Evolutionary conservation across 2,888 invertebrate species (phyloP), one percentile per base, ranked within the genome.

Genomic region (Orchesellides sinensis): DNA sequence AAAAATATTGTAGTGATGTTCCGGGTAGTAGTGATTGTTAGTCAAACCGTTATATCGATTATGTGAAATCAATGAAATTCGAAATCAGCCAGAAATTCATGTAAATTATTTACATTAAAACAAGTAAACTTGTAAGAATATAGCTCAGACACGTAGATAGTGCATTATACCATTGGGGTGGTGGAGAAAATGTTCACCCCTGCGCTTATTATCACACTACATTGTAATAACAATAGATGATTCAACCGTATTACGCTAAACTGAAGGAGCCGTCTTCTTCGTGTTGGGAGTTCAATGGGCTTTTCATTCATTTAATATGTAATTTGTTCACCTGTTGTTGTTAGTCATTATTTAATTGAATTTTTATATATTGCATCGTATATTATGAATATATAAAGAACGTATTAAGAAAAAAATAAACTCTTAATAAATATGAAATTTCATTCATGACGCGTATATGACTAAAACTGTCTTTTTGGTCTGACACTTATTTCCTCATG

Each of bases 291-390:
- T 82, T 82, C 82, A 81, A 82, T 75, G 74, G 82, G 82, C 82
- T 82, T 82, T 82, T 82, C 82, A 78, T 82, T 82, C 82, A 69
- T 82, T 78, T 81, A 75, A 82, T 75, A 82, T 82, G 75, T 82
- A 82, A 74, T 82, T 82, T 82, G 82, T 82, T 82, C 82, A 82
- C 82, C 82, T 82, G 82, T 82, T 82, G 82, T 82, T 82, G 75
- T 82, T 82, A 82, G 82, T 82, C 82, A 82, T 82, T 82, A 82
- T 82, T 82, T 82, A 82, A 82, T 69, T 82, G 75, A 82, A 82
- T 75, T 82, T 82, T 82, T 82, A 82, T 82, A 82, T 82, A 82
- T 82, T 82, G 82, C 82, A 82, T 82, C 75, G 81, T 74, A 82
- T 65, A 74, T 70, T 61, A 82, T 63, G 45, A 66, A 75, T 75